Evolutionary conservation across 2,797 vertebrate species (phyloP).

Genomic region (Anguilla pacifica): DNA sequence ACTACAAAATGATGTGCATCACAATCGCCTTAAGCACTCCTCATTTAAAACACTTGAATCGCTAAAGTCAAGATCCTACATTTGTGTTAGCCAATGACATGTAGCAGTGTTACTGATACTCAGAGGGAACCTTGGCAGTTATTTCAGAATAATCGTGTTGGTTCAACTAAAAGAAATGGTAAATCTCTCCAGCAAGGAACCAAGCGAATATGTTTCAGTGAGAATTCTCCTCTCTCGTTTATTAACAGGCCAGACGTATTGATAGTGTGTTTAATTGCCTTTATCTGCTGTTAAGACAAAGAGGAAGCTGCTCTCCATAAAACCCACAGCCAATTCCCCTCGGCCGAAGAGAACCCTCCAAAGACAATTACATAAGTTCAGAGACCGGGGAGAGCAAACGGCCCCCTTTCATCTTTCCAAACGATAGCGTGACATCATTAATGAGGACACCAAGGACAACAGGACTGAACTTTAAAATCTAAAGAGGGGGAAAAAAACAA

Average conservation of each 20-base stretch:
- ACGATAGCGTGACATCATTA: constrained; percentile 52
- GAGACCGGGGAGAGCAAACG: constrained; percentile 61
- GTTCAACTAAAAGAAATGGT: not conserved
- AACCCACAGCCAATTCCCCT: constrained; percentile 41
- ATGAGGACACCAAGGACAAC: constrained; percentile 67
- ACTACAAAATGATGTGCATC: not conserved
- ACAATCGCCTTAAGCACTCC: too few relatives aligned
- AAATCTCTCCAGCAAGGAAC: not conserved
- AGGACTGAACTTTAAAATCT: constrained; percentile 61
- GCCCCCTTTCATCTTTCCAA: constrained; percentile 41
- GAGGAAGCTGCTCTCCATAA: not conserved
- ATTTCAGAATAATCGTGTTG: not conserved
- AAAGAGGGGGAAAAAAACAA: constrained; percentile 51
- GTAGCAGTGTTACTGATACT: not conserved
- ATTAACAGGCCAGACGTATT: constrained; percentile 6
- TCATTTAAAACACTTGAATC: not conserved
- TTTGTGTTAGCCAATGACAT: not conserved
- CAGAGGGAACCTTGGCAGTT: not conserved
- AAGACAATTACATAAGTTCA: constrained; percentile 48
- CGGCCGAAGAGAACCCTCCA: constrained; percentile 51
- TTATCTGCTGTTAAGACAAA: constrained; percentile 21
- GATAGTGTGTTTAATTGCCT: constrained; percentile 21
- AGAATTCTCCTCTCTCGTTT: not conserved
- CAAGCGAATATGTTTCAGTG: constrained; percentile 7
- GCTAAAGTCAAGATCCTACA: not conserved